Percentiles rank a stretch among this genome's conserved stretches.
phyloP scores from a whole-genome alignment of 2,888 invertebrate genomes.

The Calameuta idolon region DNA sequence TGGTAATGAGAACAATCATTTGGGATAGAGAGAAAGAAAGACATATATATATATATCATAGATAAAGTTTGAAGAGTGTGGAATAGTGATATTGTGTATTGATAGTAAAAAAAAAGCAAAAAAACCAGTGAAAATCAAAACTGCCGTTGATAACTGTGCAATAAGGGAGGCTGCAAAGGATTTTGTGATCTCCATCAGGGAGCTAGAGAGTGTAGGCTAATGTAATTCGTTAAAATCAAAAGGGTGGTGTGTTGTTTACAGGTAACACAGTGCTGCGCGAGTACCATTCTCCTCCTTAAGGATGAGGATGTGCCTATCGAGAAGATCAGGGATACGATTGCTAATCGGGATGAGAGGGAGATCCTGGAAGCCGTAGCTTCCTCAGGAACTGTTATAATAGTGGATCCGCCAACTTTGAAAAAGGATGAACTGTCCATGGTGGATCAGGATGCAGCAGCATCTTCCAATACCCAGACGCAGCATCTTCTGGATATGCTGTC shows the following conservation, averaged over 20 bases:
- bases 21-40: background rate
- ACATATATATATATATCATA: background rate
- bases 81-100: background rate
- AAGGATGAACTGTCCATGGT: background rate
- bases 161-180: background rate
- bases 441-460: background rate
- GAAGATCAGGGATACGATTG: background rate
- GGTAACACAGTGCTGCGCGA: background rate
- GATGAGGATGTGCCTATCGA: slow-evolving; percentile 1
- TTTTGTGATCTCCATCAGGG: background rate
- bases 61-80: background rate
- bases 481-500: background rate
- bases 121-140: background rate
- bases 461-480: background rate
- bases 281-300: slow-evolving; percentile 1
- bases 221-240: background rate
- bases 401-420: background rate
- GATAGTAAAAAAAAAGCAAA: background rate
- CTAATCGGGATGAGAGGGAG: background rate
- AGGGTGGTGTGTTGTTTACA: background rate
- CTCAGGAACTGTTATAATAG: background rate
- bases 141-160: background rate
- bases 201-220: background rate
- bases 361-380: background rate
- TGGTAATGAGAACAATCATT: slow-evolving; percentile 4